Evolutionary conservation across 2,888 invertebrate genomes (phyloP), one percentile per base, ranked within the genome.

Genomic region (Archips xylosteana): DNA sequence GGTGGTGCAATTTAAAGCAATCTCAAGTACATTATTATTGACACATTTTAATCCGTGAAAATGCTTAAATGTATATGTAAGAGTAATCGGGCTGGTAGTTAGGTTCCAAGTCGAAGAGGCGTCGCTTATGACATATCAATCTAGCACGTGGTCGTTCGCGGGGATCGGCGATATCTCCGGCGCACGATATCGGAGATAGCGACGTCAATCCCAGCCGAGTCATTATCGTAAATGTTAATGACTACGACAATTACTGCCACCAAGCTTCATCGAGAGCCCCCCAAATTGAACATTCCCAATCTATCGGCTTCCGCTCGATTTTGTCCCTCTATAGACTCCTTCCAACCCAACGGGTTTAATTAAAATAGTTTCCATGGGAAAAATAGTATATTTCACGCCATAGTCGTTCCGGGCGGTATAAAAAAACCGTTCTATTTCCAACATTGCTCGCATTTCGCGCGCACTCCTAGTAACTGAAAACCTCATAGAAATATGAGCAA

Each of bases 151-250:
- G 67, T 64, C 71, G 59, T 75, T 78, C 73, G 32, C 69, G 74
- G 76, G 83, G 84, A 86, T 88, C 84, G 85, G 78, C 79, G 80
- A 83, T 90, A 85, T 87, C 88, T 86, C 82, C 76, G 75, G 77
- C 79, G 80, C 79, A 81, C 83, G 84, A 88, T 85, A 86, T 88
- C 88, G 85, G 81, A 82, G 85, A 82, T 79, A 80, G 82, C 80
- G 81, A 80, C 88, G 88, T 92, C 91, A 92, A 92, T 91, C 91
- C 87, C 82, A 85, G 85, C 83, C 79, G 78, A 80, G 82, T 86
- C 88, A 90, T 92, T 92, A 91, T 91, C 93, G 91, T 94, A 93
- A 94, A 94, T 89, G 91, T 92, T 94, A 94, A 94, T 92, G 92
- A 89, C 85, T 83, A 87, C 83, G 89, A 89, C 92, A 90, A 93